Evolutionary conservation across 2,888 invertebrate genomes (phyloP).

Genomic region (Ditylenchus weischeri): DNA sequence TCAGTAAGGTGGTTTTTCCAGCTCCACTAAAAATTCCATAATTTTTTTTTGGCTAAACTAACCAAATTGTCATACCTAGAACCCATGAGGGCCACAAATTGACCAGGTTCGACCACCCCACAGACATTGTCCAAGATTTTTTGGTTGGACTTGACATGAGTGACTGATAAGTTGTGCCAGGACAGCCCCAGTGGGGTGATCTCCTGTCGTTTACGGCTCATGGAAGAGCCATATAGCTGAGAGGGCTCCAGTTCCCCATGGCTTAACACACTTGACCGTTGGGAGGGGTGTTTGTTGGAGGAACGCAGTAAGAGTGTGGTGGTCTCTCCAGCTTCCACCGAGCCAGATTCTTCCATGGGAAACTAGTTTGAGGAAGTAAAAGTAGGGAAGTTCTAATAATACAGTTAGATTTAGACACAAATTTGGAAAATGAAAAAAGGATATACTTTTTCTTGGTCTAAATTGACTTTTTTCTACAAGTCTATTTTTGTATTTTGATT

Average conservation of each 20-base stretch:
- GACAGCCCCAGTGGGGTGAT: slow-evolving; percentile 40
- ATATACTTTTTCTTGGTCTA: too few species aligned
- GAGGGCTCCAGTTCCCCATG: neutral
- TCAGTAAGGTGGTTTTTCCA: slow-evolving; percentile 84
- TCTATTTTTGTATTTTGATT: too few species aligned
- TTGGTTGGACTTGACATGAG: slow-evolving; percentile 23
- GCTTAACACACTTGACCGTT: neutral
- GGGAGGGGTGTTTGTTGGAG: neutral
- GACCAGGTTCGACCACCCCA: slow-evolving; percentile 45
- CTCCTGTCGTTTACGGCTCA: neutral
- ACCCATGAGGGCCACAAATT: slow-evolving; percentile 57
- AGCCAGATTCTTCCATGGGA: too few species aligned
- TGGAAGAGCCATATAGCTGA: slow-evolving; percentile 5
- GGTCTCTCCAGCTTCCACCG: neutral
- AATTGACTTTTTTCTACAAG: too few species aligned
- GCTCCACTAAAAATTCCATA: slow-evolving; percentile 69
- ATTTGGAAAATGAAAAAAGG: too few species aligned
- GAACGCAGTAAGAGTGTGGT: slow-evolving; percentile 1
- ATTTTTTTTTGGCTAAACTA: neutral
- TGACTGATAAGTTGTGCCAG: slow-evolving; percentile 47
- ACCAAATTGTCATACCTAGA: slow-evolving; percentile 25
- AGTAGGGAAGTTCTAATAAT: too few species aligned
- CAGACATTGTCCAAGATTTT: slow-evolving; percentile 30
- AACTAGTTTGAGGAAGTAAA: too few species aligned
- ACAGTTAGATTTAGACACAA: too few species aligned